These are phyloP conservation scores for Agrypnus murinus DNA, from an alignment of 2,888 invertebrate species.

Conservation along the genomic window DNA sequence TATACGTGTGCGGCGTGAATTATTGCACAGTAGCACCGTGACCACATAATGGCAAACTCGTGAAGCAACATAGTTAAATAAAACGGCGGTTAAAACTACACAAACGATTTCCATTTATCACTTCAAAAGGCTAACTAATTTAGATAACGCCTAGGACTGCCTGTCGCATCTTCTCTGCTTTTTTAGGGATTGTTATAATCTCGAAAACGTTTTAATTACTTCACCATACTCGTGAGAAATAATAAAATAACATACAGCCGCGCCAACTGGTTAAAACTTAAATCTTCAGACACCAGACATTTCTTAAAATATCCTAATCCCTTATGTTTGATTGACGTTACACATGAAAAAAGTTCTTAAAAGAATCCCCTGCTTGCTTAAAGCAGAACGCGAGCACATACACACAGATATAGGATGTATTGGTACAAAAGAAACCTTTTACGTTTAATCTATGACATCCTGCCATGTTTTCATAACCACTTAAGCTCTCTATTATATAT, in stretches of 20 bases:
- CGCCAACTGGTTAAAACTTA: conserved; percentile 12
- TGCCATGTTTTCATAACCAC: conserved; percentile 52
- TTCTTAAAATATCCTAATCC: conserved; percentile 46
- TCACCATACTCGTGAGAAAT: conserved; percentile 39
- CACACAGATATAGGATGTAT: conserved; percentile 48
- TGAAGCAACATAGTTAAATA: conserved; percentile 52
- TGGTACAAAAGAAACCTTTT: conserved; percentile 55
- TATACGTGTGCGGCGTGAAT: conserved; percentile 49
- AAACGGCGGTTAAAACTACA: conserved; percentile 47
- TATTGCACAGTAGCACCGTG: conserved; percentile 49
- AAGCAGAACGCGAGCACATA: conserved; percentile 29
- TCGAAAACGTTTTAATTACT: conserved; percentile 30
- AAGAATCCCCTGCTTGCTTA: conserved; percentile 24
- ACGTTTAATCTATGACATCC: conserved; percentile 53
- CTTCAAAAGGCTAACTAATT: conserved; percentile 42
- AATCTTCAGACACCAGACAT: conserved; percentile 29
- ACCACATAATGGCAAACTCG: conserved; percentile 53
- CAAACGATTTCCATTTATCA: conserved; percentile 45
- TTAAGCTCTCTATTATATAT: conserved; percentile 39
- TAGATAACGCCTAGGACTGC: conserved; percentile 29
- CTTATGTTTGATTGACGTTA: conserved; percentile 45
- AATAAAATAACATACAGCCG: conserved; percentile 18
- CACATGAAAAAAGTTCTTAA: conserved; percentile 34
- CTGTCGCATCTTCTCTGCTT: conserved; percentile 9
- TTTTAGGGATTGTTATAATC: conserved; percentile 15